These are phyloP conservation scores for Babylonia areolata DNA, from an alignment of 1,140 invertebrate genomes.

Conservation along the genomic window DNA sequence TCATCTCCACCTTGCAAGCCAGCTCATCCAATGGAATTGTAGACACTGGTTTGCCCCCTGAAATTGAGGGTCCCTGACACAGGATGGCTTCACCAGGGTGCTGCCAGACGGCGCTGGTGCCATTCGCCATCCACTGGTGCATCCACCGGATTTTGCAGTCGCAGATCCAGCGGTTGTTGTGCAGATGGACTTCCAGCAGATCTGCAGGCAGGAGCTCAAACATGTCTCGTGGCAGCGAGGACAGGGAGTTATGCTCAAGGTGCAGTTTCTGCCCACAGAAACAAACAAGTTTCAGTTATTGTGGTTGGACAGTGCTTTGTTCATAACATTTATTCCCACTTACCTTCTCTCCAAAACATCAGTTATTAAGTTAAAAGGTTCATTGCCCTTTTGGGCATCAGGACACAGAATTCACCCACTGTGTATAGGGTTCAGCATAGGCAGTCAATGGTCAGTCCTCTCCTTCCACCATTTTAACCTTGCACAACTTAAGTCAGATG, in stretches of 20 bases:
- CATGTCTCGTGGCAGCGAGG: conserved; percentile 41
- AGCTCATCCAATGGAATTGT: conserved; percentile 45
- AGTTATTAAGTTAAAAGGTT: too few species aligned
- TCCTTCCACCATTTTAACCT: too few species aligned
- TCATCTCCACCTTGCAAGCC: conserved; percentile 52
- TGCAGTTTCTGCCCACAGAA: conserved; percentile 49
- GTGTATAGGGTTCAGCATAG: too few species aligned
- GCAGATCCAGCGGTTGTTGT: conserved; percentile 70
- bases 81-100: conserved; percentile 45
- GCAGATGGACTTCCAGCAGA: conserved; percentile 55
- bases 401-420: too few species aligned
- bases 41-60: conserved; percentile 42
- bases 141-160: conserved; percentile 69
- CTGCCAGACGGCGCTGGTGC: conserved; percentile 52
- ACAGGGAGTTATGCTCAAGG: conserved; percentile 65
- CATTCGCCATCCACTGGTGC: conserved; percentile 58
- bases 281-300: too few species aligned
- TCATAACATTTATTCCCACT: too few species aligned
- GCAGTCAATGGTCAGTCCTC: too few species aligned
- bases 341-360: too few species aligned
- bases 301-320: not conserved
- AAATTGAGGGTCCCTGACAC: conserved; percentile 54
- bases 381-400: too few species aligned
- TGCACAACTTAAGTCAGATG: too few species aligned
- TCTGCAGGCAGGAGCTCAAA: conserved; percentile 50